Percentiles rank a stretch among this genome's conserved stretches.
Evolutionary conservation across 2,888 invertebrate species (phyloP).

Genomic region (Troglohyphantes excavatus): DNA sequence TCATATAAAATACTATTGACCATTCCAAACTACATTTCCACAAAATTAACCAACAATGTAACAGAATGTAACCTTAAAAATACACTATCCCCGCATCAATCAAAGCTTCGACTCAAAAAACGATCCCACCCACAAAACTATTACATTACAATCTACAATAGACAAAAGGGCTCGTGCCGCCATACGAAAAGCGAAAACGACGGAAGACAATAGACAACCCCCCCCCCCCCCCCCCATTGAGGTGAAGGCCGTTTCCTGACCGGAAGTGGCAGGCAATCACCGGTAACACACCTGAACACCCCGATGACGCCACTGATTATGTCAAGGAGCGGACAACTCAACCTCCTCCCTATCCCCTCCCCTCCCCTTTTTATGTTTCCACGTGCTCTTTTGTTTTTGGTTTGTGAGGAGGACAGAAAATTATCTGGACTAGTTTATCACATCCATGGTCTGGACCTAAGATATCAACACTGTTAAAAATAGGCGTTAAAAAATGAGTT

Average conservation of each 20-base stretch:
- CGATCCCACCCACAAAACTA: neutral
- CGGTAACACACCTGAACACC: slow-evolving; percentile 64
- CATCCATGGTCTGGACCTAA: too few species aligned
- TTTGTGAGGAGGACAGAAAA: too few species aligned
- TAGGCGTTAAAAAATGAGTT: too few species aligned
- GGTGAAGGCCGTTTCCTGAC: slow-evolving; percentile 60
- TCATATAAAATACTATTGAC: too few species aligned
- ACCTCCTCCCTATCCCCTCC: neutral
- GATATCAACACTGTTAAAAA: too few species aligned
- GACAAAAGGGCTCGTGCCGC: slow-evolving; percentile 11
- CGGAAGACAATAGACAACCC: slow-evolving; percentile 17
- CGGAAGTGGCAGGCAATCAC: slow-evolving; percentile 61
- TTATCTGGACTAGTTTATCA: too few species aligned
- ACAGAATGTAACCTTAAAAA: neutral
- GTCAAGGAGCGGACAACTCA: slow-evolving; percentile 52
- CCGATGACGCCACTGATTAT: slow-evolving; percentile 35
- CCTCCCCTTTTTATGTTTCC: neutral
- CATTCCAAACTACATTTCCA: too few species aligned
- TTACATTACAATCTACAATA: too few species aligned
- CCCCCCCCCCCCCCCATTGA: neutral
- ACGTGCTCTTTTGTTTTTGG: neutral
- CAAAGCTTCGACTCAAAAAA: neutral
- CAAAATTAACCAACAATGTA: too few species aligned
- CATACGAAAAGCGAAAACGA: neutral
- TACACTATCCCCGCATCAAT: neutral